phyloP scores from a whole-genome alignment of 1,140 invertebrate genomes.

The Eurytemora carolleeae region DNA sequence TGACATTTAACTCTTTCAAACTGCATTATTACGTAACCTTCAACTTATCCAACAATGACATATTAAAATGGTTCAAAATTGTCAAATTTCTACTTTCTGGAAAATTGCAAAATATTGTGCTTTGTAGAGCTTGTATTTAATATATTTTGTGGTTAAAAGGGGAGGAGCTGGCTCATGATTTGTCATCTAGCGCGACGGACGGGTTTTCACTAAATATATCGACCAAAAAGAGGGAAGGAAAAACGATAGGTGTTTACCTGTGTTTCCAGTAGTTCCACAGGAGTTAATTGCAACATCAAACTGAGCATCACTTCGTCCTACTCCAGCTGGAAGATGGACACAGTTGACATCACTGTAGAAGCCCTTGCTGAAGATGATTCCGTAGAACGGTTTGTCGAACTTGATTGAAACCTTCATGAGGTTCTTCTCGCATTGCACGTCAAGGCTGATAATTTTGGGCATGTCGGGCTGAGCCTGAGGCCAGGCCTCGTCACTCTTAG shows the following conservation, averaged over 20 bases:
- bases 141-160: too few species aligned
- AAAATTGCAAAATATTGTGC: too few species aligned
- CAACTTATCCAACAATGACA: too few species aligned
- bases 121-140: too few species aligned
- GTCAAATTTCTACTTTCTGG: too few species aligned
- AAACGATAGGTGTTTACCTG: slow-evolving; percentile 25
- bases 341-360: slow-evolving; percentile 79
- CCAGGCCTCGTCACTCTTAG: slow-evolving; percentile 50
- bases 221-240: too few species aligned
- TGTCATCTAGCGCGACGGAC: too few species aligned
- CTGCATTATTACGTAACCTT: too few species aligned
- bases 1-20: too few species aligned
- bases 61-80: too few species aligned
- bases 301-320: slow-evolving; percentile 59
- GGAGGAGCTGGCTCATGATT: too few species aligned
- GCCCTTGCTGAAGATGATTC: slow-evolving; percentile 85
- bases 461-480: slow-evolving; percentile 58
- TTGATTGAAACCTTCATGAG: slow-evolving; percentile 85
- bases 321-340: slow-evolving; percentile 64
- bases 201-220: too few species aligned
- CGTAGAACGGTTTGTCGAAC: slow-evolving; percentile 82
- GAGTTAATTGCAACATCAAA: slow-evolving; percentile 76
- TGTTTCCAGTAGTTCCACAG: slow-evolving; percentile 74
- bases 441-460: slow-evolving; percentile 70
- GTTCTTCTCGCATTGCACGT: slow-evolving; percentile 87